phyloP scores from a whole-genome alignment of 1,140 invertebrate species.

The Cyrtorhinus lividipennis region DNA sequence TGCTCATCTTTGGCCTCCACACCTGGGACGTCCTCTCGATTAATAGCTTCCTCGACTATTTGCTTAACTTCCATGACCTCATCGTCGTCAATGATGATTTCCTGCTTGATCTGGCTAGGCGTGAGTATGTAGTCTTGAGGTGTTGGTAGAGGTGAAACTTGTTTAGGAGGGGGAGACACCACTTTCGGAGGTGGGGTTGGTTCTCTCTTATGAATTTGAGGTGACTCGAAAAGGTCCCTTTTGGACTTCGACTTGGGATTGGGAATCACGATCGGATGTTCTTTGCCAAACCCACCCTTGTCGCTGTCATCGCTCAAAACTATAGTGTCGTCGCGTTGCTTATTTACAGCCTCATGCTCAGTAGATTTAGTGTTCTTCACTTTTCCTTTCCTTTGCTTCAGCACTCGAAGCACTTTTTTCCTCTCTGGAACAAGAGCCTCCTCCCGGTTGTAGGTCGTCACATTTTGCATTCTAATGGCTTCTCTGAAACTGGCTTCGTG shows the following conservation, averaged over 20 bases:
- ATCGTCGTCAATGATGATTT: constrained; percentile 1
- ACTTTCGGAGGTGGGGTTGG: background rate
- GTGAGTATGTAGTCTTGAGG: background rate
- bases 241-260: background rate
- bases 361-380: constrained; percentile 1
- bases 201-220: background rate
- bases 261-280: background rate
- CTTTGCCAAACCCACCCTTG: background rate
- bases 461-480: constrained; percentile 5
- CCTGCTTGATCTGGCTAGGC: background rate
- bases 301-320: background rate
- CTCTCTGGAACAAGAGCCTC: background rate
- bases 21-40: background rate
- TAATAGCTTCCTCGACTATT: background rate
- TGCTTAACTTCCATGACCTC: background rate
- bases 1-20: background rate
- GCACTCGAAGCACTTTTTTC: constrained; percentile 3
- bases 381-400: constrained; percentile 14
- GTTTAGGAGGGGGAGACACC: background rate
- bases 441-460: background rate
- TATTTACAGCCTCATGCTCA: background rate
- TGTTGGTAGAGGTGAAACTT: background rate
- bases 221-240: background rate
- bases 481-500: constrained; percentile 5
- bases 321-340: background rate